A percentile compares a stretch with the other conserved stretches of the same genome.
Conservation (phyloP, 2,888 invertebrate species). For the Augiades crinisus region DNA sequence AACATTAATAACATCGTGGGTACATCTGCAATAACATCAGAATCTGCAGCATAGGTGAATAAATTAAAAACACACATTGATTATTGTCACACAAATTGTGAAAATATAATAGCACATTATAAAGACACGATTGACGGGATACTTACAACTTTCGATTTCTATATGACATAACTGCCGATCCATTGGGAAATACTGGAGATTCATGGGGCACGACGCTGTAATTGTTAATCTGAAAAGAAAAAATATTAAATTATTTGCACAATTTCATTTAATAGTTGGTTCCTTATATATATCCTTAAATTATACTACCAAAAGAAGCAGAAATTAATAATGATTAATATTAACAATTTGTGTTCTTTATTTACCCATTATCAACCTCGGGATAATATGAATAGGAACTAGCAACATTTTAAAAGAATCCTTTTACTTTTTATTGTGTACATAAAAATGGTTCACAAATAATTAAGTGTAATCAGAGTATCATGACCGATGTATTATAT, state of each 20-base stretch:
- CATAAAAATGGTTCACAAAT: no score
- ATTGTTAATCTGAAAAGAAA: constrained; percentile 89
- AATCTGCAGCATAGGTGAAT: constrained; percentile 17
- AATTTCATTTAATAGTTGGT: no score
- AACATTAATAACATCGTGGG: constrained; percentile 17
- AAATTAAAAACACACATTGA: constrained; percentile 12
- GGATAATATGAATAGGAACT: no score
- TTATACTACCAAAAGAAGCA: no score
- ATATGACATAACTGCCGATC: constrained; percentile 96
- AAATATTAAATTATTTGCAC: neutral
- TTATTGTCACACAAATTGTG: neutral
- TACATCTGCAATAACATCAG: constrained; percentile 16
- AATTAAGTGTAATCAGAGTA: neutral
- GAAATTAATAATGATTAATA: no score
- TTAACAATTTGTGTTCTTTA: no score
- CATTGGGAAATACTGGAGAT: constrained; percentile 98
- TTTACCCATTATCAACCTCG: no score
- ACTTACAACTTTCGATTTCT: constrained; percentile 99
- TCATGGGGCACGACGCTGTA: constrained; percentile 97
- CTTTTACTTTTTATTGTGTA: no score
- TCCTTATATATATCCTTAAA: no score
- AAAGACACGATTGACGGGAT: constrained; percentile 53
- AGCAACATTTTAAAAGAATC: no score
- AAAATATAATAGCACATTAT: neutral
- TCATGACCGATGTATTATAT: neutral